A percentile compares a stretch with the other conserved stretches of the same genome.
Conservation (phyloP, 2,113 vertebrate genomes). For the Camelus bactrianus region DNA sequence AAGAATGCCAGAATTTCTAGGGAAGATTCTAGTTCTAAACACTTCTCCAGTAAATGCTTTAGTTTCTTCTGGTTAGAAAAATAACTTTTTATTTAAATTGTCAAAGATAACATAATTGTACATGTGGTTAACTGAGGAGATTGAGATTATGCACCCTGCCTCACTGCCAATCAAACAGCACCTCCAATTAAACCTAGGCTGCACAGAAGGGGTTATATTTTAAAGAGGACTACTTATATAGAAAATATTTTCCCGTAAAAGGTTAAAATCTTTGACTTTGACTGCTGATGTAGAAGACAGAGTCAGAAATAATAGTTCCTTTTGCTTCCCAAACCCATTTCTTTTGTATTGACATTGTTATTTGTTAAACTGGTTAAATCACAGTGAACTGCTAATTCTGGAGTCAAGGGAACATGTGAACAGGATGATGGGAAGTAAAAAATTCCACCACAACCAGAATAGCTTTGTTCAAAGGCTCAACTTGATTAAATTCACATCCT, state of each 20-base stretch:
- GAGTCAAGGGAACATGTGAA: not conserved
- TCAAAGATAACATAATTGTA: not conserved
- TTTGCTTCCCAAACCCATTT: not conserved
- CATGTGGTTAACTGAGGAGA: not conserved
- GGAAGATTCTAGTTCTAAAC: not conserved
- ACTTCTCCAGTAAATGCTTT: not conserved
- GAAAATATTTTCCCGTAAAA: not conserved
- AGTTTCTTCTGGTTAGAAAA: not conserved
- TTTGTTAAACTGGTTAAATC: slow-evolving; percentile 28
- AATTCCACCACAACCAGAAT: slow-evolving; percentile 60
- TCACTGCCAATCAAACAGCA: not conserved
- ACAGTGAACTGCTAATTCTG: slow-evolving; percentile 23
- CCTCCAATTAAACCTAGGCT: not conserved
- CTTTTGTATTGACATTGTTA: slow-evolving; percentile 43
- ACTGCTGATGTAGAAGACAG: not conserved
- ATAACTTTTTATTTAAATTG: not conserved
- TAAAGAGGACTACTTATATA: not conserved
- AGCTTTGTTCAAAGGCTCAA: slow-evolving; percentile 71
- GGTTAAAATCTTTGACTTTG: not conserved
- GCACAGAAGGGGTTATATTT: not conserved
- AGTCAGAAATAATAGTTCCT: slow-evolving; percentile 23
- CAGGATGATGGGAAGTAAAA: slow-evolving; percentile 33
- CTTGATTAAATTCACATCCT: slow-evolving; percentile 68
- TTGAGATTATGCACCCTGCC: not conserved
- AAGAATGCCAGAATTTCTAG: not conserved